phyloP scores from a whole-genome alignment of 2,113 vertebrate species.

The Hylia prasina region DNA sequence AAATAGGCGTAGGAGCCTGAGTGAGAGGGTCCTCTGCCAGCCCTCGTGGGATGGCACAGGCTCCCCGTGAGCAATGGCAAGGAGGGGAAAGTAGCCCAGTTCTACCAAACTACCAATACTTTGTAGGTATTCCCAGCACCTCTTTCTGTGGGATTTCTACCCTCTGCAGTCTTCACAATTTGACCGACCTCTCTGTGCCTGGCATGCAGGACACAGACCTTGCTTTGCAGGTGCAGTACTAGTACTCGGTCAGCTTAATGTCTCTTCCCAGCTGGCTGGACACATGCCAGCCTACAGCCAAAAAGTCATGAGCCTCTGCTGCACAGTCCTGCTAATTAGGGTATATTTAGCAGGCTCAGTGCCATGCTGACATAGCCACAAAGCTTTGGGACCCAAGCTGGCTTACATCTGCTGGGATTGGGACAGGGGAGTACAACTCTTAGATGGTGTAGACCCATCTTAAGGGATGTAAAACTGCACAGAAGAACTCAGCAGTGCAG shows the following conservation, averaged over 20 bases:
- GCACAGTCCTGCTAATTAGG: neutral
- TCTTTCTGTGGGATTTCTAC: neutral
- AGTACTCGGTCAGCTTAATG: accelerated
- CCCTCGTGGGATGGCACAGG: accelerated
- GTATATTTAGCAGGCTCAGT: neutral
- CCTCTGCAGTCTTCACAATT: accelerated
- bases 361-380: neutral
- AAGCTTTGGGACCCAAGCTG: neutral
- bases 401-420: neutral
- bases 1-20: accelerated
- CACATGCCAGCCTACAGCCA: accelerated
- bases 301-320: neutral
- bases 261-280: neutral
- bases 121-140: neutral
- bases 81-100: neutral
- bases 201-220: neutral
- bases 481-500: neutral
- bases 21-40: neutral
- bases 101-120: neutral
- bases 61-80: neutral
- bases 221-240: neutral
- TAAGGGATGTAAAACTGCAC: neutral
- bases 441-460: accelerated
- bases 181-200: neutral
- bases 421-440: too few relatives aligned